These are phyloP conservation scores for Geothlypis trichas DNA, from an alignment of 2,113 vertebrate genomes.

Conservation along the genomic window DNA sequence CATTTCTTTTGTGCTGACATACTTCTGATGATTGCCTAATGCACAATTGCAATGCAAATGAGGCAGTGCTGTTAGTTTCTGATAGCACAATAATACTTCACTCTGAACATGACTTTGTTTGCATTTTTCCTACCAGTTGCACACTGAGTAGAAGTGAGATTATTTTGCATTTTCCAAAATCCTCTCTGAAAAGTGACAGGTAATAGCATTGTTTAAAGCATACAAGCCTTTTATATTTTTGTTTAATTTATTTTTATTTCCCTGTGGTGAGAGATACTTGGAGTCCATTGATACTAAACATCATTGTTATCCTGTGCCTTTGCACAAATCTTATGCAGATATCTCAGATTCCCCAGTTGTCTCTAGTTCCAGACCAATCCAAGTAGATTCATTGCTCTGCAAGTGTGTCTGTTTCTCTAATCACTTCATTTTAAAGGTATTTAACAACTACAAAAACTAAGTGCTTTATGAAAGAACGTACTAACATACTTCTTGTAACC, in stretches of 20 bases:
- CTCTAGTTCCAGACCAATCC: not conserved
- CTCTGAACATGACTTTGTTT: not conserved
- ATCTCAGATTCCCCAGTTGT: not conserved
- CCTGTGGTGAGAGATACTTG: not conserved
- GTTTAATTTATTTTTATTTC: not conserved
- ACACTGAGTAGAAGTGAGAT: not conserved
- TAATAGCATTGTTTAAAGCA: not conserved
- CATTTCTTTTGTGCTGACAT: not conserved
- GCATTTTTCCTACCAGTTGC: not conserved
- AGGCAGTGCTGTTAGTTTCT: not conserved
- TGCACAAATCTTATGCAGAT: not conserved
- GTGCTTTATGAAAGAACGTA: not conserved
- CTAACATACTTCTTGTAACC: not conserved
- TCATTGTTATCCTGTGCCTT: not conserved
- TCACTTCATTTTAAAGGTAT: not conserved
- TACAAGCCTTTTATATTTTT: not conserved
- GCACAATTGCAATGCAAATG: not conserved
- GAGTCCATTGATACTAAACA: not conserved
- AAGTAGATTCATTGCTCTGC: not conserved
- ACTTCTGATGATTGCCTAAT: not conserved
- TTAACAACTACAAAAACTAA: not conserved
- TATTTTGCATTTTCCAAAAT: not conserved
- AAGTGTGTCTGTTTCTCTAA: not conserved
- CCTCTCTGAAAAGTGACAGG: not conserved
- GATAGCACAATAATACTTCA: not conserved